Conservation (phyloP, 2,888 invertebrate genomes). For the Andrena minutula region DNA sequence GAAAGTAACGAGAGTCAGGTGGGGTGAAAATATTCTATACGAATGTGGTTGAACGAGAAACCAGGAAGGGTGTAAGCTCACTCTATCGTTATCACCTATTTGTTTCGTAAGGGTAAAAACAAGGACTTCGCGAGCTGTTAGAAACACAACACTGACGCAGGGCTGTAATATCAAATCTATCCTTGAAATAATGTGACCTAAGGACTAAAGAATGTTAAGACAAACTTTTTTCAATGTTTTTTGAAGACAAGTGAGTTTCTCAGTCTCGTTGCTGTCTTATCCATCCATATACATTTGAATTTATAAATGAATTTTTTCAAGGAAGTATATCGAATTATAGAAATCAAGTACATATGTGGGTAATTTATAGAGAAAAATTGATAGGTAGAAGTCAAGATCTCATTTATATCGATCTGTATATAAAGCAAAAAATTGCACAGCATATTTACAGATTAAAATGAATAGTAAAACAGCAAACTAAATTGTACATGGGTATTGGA, state of each 20-base stretch:
- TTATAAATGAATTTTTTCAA: neutral
- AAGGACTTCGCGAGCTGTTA: too few species aligned
- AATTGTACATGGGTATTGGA: slow-evolving; percentile 4
- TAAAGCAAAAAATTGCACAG: slow-evolving; percentile 3
- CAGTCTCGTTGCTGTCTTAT: neutral
- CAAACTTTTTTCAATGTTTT: neutral
- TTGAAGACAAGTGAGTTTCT: too few species aligned
- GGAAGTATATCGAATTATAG: neutral
- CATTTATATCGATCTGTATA: neutral
- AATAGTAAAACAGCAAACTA: slow-evolving; percentile 14
- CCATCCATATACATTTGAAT: neutral
- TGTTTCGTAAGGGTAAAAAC: too few species aligned
- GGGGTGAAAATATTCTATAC: too few species aligned
- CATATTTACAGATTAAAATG: slow-evolving; percentile 30
- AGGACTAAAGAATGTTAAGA: too few species aligned
- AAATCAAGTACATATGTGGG: too few species aligned
- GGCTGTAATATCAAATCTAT: too few species aligned
- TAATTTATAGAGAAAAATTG: neutral
- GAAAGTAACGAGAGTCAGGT: slow-evolving; percentile 1
- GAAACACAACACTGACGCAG: too few species aligned
- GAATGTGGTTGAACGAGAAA: too few species aligned
- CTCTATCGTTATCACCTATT: too few species aligned
- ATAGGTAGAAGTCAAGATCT: neutral
- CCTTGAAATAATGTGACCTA: too few species aligned
- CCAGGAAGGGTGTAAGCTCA: too few species aligned